A percentile compares a stretch with the other conserved stretches of the same genome.
Conservation (phyloP, 2,797 vertebrate species). For the Cirrhinus mrigala region DNA sequence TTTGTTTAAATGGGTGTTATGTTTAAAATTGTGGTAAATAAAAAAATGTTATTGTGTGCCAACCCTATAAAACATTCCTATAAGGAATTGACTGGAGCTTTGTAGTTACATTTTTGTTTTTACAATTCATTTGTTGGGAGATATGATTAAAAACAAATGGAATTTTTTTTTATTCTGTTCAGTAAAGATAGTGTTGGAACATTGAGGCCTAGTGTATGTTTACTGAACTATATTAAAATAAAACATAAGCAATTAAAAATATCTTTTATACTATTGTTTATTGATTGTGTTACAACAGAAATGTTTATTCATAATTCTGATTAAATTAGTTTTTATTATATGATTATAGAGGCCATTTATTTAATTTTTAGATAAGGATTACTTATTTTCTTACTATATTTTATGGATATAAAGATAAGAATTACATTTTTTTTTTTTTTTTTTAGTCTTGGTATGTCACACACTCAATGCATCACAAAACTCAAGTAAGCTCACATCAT, state of each 20-base stretch:
- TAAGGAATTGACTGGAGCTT: not conserved
- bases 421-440: no score
- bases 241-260: not conserved
- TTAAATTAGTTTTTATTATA: not conserved
- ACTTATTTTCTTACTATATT: not conserved
- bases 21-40: slow-evolving; percentile 12
- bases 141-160: not conserved
- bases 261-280: not conserved
- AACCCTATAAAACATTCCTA: not conserved
- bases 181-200: not conserved
- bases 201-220: not conserved
- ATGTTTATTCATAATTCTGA: not conserved
- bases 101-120: not conserved
- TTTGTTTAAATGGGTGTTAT: not conserved
- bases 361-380: not conserved
- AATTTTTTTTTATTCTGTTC: not conserved
- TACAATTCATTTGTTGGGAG: not conserved
- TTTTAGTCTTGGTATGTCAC: no score
- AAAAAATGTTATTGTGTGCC: not conserved
- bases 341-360: not conserved
- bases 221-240: not conserved
- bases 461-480: not conserved
- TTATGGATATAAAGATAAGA: no score
- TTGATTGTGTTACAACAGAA: slow-evolving; percentile 6
- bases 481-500: not conserved